Evolutionary conservation across 1,140 invertebrate species (phyloP), one percentile per base, ranked within the genome.

Genomic region (Ips nitidus): DNA sequence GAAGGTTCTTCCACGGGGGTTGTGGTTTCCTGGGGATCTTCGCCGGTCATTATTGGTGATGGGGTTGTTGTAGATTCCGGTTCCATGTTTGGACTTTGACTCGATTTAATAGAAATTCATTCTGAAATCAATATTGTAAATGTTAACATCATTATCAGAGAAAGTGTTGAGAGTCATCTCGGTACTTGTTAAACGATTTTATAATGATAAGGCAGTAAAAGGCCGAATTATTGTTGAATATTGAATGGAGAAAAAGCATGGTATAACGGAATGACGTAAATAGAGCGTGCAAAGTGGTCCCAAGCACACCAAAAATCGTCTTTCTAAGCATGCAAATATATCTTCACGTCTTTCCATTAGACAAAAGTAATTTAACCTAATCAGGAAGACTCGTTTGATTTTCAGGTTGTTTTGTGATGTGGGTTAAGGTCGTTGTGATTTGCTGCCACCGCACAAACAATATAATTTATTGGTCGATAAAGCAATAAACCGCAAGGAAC

Each of bases 1-100:
- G 37, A 22, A 3, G 37, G 58, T 63, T 75, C 72, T 38, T 71
- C 73, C 39, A 41, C 22, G 5, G 50, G 40, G 8, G 37, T 22
- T 8, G 40, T 38, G 60, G 22, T 7, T 45, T 47, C 43, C 45
- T 6, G 3, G 22, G 45, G 45, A 22, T 50, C 45, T 6, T 50
- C 22, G 7, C 6, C 22, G 2, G 45, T 6, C 6, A 50, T 6
- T 2, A 1, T 6, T 50, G 60, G 47, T 4, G 60, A 6, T 38
- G 45, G 36, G 38, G 39, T 47, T 67, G 57, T 3, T 8, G 40
- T 52, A 22, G 22, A 22, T 57, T 67, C 66, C 45, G 57, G 36
- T 8, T 67, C 56, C 66, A 67, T 67, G 7, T 40, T 62, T 38
- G 45, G n/a, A n/a, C 22, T 22, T 22, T 22, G 22, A 22, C 22